Percentiles rank a stretch among this genome's conserved stretches.
These are phyloP conservation scores for Cotesia vestalis DNA, from an alignment of 1,140 invertebrate species.

Conservation along the genomic window DNA sequence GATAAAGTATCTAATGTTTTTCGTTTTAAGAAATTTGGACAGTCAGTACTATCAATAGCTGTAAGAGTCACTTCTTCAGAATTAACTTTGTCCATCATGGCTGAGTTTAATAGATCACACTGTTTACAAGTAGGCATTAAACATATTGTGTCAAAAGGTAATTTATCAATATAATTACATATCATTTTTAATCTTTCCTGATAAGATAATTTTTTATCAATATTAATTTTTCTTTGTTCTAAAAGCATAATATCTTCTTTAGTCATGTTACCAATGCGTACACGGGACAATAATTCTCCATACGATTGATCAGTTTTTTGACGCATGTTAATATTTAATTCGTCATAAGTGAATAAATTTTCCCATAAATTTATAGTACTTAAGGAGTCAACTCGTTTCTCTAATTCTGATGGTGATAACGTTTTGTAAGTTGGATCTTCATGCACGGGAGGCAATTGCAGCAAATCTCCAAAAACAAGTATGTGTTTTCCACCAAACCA, in stretches of 20 bases:
- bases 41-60: conserved; percentile 28
- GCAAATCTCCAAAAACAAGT: conserved; percentile 23
- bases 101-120: conserved; percentile 36
- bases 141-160: conserved; percentile 36
- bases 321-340: conserved; percentile 27
- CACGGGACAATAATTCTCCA: background rate
- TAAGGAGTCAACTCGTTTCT: conserved; percentile 13
- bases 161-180: conserved; percentile 15
- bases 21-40: background rate
- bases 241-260: conserved; percentile 10
- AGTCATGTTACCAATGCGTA: conserved; percentile 10
- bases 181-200: background rate
- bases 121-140: conserved; percentile 30
- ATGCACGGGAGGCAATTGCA: conserved; percentile 15
- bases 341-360: conserved; percentile 3
- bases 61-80: conserved; percentile 36
- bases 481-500: conserved; percentile 26
- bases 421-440: background rate
- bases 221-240: background rate
- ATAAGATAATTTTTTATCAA: background rate
- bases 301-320: conserved; percentile 21
- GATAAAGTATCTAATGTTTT: conserved; percentile 30
- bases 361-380: conserved; percentile 19
- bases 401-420: conserved; percentile 8
- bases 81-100: conserved; percentile 35